phyloP scores from a whole-genome alignment of 2,113 vertebrate genomes.

The Ciconia stormi region DNA sequence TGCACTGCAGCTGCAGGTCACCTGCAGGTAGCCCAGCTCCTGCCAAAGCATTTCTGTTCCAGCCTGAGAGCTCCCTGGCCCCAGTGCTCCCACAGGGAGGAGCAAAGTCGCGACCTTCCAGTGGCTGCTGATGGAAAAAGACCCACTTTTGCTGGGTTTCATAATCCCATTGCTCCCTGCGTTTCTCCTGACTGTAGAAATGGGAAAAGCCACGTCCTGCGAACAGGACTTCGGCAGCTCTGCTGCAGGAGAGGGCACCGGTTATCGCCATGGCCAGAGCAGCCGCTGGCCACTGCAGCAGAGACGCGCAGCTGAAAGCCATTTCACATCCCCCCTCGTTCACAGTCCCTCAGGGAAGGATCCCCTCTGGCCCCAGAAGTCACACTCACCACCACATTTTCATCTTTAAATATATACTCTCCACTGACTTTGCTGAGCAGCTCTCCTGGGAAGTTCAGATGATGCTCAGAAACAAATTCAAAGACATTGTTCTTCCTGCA shows the following conservation, averaged over 20 bases:
- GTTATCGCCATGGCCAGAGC: background rate
- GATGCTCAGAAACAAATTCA: slow-evolving; percentile 79
- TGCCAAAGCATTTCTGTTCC: background rate
- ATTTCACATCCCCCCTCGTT: background rate
- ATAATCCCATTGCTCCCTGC: background rate
- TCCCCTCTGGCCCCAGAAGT: background rate
- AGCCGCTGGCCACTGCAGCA: background rate
- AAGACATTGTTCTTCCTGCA: slow-evolving; percentile 80
- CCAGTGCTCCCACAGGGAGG: background rate
- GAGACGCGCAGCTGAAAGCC: background rate
- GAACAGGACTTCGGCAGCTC: rapidly evolving
- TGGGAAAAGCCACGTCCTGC: background rate
- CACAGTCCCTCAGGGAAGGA: background rate
- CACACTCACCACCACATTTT: slow-evolving; percentile 74
- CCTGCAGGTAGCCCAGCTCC: no score
- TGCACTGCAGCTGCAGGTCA: no score
- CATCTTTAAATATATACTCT: slow-evolving; percentile 78
- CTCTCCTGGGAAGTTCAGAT: slow-evolving; percentile 75
- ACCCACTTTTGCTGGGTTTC: background rate
- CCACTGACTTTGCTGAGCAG: slow-evolving; percentile 80
- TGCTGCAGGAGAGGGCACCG: background rate
- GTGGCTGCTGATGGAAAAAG: background rate
- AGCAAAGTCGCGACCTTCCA: background rate
- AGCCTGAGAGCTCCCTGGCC: background rate
- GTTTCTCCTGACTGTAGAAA: background rate